Percentiles rank a stretch among this genome's conserved stretches.
phyloP scores from a whole-genome alignment of 2,113 vertebrate genomes.

The Lampris incognitus region DNA sequence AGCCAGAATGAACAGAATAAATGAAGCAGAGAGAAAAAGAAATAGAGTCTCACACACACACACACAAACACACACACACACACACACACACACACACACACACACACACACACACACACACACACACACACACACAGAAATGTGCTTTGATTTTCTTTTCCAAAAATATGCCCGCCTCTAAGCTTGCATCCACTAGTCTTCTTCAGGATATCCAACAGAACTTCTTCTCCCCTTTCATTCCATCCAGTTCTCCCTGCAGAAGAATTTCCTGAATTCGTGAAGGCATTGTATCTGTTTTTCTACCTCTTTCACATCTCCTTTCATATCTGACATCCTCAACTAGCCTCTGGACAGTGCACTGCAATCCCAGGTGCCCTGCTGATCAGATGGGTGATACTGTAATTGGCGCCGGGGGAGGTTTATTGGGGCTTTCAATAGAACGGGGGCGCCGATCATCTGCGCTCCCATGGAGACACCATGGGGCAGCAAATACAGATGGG shows the following conservation, averaged over 20 bases:
- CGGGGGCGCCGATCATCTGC: conserved; percentile 51
- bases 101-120: too few species aligned
- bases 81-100: too few species aligned
- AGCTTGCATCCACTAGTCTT: conserved; percentile 18
- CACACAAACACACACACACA: too few species aligned
- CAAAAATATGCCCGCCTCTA: conserved; percentile 3
- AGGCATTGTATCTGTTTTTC: conserved; percentile 22
- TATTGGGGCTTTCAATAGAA: conserved; percentile 59
- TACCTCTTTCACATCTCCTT: conserved; percentile 38
- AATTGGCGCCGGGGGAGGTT: conserved; percentile 28
- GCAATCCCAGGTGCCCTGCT: conserved; percentile 64
- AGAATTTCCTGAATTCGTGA: conserved; percentile 48
- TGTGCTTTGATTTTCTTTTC: background rate
- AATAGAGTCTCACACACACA: background rate
- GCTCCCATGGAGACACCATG: conserved; percentile 44
- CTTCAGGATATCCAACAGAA: conserved; percentile 36
- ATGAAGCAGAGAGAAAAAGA: conserved; percentile 7
- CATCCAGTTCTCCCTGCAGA: conserved; percentile 45
- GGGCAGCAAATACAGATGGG: conserved; percentile 58
- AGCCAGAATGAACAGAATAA: conserved; percentile 46
- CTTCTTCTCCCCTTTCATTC: conserved; percentile 42
- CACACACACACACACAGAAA: too few species aligned
- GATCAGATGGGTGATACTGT: conserved; percentile 69
- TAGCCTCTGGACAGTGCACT: conserved; percentile 54
- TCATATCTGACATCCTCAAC: conserved; percentile 61